Percentiles rank a stretch among this genome's conserved stretches.
Evolutionary conservation across 2,797 vertebrate genomes (phyloP).

Genomic region (Sparidentex hasta): DNA sequence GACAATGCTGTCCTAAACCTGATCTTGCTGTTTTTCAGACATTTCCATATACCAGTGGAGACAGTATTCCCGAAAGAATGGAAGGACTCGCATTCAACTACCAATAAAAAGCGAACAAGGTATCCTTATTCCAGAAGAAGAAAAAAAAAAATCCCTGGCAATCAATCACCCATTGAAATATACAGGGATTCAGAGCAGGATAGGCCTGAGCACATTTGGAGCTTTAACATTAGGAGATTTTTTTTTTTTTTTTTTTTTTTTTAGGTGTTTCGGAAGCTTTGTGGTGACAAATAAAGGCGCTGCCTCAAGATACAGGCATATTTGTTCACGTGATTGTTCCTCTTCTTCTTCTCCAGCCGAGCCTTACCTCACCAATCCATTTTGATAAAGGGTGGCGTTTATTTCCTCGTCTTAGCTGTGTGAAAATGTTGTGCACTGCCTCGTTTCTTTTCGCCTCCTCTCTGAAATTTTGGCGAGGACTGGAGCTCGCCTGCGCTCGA

Average conservation of each 20-base stretch:
- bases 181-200: conserved; percentile 75
- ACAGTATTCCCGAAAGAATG: conserved; percentile 99
- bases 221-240: conserved; percentile 81
- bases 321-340: conserved; percentile 98
- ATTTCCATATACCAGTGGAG: conserved; percentile 95
- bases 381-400: conserved; percentile 86
- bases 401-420: conserved; percentile 78
- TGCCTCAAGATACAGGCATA: conserved; percentile 96
- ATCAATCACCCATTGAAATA: conserved; percentile 85
- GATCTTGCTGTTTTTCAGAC: conserved; percentile 97
- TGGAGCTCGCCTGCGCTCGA: conserved; percentile 47
- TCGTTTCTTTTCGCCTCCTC: conserved; percentile 61
- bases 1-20: conserved; percentile 98
- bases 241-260: conserved; percentile 73
- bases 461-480: conserved; percentile 28
- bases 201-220: conserved; percentile 77
- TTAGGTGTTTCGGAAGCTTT: conserved; percentile 88
- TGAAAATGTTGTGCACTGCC: conserved; percentile 66
- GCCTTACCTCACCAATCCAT: conserved; percentile 88
- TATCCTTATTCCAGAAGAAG: conserved; percentile 84
- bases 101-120: conserved; percentile 97
- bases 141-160: conserved; percentile 82
- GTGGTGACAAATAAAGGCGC: conserved; percentile 96
- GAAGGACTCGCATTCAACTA: conserved; percentile 95
- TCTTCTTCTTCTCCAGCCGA: conserved; percentile 89